Conservation (phyloP, 2,113 vertebrate species). For the Trogon melanurus region DNA sequence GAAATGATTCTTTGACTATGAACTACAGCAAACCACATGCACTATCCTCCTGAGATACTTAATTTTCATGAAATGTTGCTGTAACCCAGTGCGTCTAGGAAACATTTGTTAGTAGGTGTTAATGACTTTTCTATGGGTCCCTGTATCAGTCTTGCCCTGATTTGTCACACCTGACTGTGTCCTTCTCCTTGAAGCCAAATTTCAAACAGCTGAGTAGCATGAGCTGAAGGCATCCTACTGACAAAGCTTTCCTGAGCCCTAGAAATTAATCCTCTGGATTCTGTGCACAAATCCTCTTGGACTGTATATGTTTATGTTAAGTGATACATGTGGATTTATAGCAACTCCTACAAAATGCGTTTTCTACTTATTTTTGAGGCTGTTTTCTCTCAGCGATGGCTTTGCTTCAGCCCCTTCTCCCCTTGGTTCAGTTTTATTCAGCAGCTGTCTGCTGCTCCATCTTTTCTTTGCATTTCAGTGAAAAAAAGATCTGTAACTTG, state of each 20-base stretch:
- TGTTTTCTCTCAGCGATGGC: neutral
- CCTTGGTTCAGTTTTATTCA: neutral
- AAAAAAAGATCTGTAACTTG: neutral
- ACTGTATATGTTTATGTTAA: neutral
- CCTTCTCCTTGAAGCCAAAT: neutral
- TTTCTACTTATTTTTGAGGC: neutral
- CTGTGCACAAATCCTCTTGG: neutral
- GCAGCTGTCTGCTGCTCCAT: neutral
- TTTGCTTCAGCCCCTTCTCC: neutral
- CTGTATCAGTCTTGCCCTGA: neutral
- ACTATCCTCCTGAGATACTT: neutral
- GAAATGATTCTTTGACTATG: neutral
- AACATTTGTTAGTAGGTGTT: neutral
- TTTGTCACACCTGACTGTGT: neutral
- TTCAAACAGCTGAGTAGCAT: neutral
- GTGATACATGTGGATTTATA: neutral
- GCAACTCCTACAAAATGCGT: neutral
- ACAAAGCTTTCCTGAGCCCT: neutral
- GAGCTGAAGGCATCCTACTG: neutral
- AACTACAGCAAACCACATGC: neutral
- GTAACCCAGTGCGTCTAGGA: no score
- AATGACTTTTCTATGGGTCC: neutral
- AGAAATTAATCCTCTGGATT: neutral
- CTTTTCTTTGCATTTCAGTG: neutral
- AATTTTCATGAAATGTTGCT: neutral